Base-by-base conservation (phyloP, 2,113 vertebrate species). In the Silurus glanis region DNA sequence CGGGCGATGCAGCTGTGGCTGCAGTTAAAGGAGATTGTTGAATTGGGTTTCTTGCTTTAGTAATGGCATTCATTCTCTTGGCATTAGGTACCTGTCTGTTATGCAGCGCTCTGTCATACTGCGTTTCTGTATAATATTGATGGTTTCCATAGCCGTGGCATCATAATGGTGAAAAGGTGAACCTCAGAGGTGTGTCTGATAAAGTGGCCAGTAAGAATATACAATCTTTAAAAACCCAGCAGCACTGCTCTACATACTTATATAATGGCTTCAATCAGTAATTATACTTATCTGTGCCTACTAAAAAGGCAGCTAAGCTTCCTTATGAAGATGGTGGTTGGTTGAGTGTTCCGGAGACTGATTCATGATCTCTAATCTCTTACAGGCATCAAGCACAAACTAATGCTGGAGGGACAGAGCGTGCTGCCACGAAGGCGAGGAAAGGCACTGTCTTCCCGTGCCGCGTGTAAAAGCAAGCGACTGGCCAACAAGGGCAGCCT, bases 361-460 rank as follows among this genome's bases (percentile, higher is more conserved):
- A 21, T 28, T 51, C 19, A 49, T 80, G 79, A 76, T 6, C 1
- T 13, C 49, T 83, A 3, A 45, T 53, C 7, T 45, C 28, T 45
- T 21, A 21, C 90, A 99, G 98, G 98, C 0, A 97, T 96, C 53
- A 99, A 96, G 92, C 98, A 99, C 93, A 97, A 97, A 93, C 97
- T 95, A 81, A 97, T 98, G 97, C 93, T 97, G 86, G 96, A 97
- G 17, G 97, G 97, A 45, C 97, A 96, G 80, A 93, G 88, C 66
- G 89, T 94, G 64, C 92, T 95, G 89, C 92, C 96, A 75, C 94
- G 95, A 80, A 95, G 96, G 28, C 96, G 96, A 80, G 95, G 95
- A 9, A 97, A 96, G 89, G 94, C 94, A 79, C 86, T 94, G 2
- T 94, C 96, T 25, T 95, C 95, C 47, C 95, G 95, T 66, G 90